phyloP scores from a whole-genome alignment of 2,888 invertebrate genomes.

The Limnephilus rhombicus region DNA sequence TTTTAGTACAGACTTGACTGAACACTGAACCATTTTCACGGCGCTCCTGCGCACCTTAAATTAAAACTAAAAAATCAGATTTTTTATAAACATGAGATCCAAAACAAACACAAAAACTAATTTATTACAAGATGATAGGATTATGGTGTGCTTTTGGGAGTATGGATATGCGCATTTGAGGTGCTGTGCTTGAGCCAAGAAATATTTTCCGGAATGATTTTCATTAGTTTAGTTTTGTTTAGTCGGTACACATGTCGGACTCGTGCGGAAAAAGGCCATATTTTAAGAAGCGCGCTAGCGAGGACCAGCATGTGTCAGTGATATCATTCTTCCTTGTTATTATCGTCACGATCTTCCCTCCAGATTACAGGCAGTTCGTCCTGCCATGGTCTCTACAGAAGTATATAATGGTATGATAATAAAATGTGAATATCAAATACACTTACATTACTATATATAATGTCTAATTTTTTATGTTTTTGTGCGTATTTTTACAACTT shows the following conservation, averaged over 20 bases:
- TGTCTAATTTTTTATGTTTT: too few species aligned
- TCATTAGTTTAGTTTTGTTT: conserved; percentile 32
- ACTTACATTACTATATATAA: too few species aligned
- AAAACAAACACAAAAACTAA: not conserved
- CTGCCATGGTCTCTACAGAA: conserved; percentile 25
- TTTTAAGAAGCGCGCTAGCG: not conserved
- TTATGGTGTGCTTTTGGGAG: not conserved
- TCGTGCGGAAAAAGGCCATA: conserved; percentile 16
- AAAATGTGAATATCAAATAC: not conserved
- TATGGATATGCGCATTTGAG: not conserved
- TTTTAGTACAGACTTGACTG: conserved; percentile 6
- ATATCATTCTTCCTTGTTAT: conserved; percentile 38
- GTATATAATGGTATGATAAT: not conserved
- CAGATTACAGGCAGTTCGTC: conserved; percentile 46
- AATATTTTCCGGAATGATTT: not conserved
- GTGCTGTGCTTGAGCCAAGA: conserved; percentile 37
- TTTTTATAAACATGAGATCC: not conserved
- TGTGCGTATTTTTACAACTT: not conserved
- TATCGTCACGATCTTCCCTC: conserved; percentile 47
- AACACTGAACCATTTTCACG: not conserved
- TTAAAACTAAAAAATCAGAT: not conserved
- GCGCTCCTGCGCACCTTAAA: not conserved
- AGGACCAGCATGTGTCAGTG: conserved; percentile 27
- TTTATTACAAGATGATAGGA: conserved; percentile 25
- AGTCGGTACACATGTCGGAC: conserved; percentile 41